These are phyloP conservation scores for Drosophila eugracilis DNA, from an alignment of 1,140 invertebrate genomes.

Conservation along the genomic window DNA sequence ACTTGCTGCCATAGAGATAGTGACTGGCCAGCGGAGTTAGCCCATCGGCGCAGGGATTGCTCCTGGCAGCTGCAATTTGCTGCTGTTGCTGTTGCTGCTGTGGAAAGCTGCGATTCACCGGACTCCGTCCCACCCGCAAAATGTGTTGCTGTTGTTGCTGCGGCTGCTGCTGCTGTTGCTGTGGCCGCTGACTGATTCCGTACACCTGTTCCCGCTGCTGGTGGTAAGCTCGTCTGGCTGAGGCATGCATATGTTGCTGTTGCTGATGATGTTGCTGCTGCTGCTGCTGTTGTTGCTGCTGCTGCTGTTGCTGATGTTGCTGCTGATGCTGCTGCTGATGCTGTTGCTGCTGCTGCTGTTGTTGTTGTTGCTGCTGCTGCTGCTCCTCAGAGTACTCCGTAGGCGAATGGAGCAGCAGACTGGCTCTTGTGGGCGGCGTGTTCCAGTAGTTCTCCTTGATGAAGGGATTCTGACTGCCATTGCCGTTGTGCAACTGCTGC, in stretches of 20 bases:
- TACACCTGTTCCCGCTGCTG: slow-evolving; percentile 67
- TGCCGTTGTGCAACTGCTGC: slow-evolving; percentile 45
- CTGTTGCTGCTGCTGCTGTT: slow-evolving; percentile 31
- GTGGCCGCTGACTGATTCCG: slow-evolving; percentile 51
- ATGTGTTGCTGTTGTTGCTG: slow-evolving; percentile 41
- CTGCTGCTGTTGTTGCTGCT: slow-evolving; percentile 39
- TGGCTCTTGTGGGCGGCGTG: slow-evolving; percentile 58
- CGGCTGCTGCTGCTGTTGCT: slow-evolving; percentile 27
- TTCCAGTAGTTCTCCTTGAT: slow-evolving; percentile 84
- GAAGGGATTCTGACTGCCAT: slow-evolving; percentile 76
- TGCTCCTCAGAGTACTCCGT: slow-evolving; percentile 62
- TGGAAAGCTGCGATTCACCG: slow-evolving; percentile 61
- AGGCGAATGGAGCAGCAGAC: slow-evolving; percentile 62
- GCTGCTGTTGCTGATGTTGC: slow-evolving; percentile 37
- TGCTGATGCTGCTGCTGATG: slow-evolving; percentile 41
- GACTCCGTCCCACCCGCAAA: slow-evolving; percentile 73
- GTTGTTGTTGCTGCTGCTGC: slow-evolving; percentile 39
- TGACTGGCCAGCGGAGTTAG: slow-evolving; percentile 73
- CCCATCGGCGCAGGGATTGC: slow-evolving; percentile 74
- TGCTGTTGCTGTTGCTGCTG: slow-evolving; percentile 30
- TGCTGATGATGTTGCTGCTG: slow-evolving; percentile 44
- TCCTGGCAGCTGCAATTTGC: slow-evolving; percentile 15
- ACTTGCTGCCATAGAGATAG: slow-evolving; percentile 78
- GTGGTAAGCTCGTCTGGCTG: slow-evolving; percentile 64
- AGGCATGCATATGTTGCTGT: slow-evolving; percentile 53